phyloP scores from a whole-genome alignment of 2,888 invertebrate genomes.

The Xylophagus ater region DNA sequence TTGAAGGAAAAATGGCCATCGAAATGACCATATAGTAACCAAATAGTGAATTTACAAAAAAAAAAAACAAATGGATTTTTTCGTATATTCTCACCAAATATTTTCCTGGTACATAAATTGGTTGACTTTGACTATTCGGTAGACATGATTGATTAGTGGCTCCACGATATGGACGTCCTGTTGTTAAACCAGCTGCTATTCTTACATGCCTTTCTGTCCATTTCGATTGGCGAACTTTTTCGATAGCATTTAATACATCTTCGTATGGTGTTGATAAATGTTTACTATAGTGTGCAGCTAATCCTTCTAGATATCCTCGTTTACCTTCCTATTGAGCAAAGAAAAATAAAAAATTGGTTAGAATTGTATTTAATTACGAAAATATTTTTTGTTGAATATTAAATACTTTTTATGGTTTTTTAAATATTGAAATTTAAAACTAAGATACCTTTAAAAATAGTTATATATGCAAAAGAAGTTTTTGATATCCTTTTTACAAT shows the following conservation, averaged over 20 bases:
- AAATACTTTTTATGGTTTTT: too few species aligned
- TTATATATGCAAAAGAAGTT: too few species aligned
- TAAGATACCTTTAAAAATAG: too few species aligned
- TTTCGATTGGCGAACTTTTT: constrained; percentile 59
- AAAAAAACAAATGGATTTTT: too few species aligned
- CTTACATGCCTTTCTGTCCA: constrained; percentile 41
- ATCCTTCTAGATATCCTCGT: constrained; percentile 72
- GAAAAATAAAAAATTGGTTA: too few species aligned
- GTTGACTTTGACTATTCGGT: constrained; percentile 71
- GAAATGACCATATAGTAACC: too few species aligned
- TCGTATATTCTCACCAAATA: constrained; percentile 71
- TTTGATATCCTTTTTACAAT: too few species aligned
- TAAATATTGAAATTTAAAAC: too few species aligned
- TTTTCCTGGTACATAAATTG: constrained; percentile 83
- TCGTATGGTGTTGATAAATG: constrained; percentile 80
- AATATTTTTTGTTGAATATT: too few species aligned
- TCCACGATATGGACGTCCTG: constrained; percentile 30
- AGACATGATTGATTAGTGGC: constrained; percentile 44
- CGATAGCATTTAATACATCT: constrained; percentile 74
- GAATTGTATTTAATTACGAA: too few species aligned
- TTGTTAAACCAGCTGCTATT: constrained; percentile 35
- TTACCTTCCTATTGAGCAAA: constrained; percentile 60
- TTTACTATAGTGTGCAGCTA: constrained; percentile 78
- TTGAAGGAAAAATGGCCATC: too few species aligned
- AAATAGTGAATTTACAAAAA: too few species aligned